Conservation (phyloP, 1,140 invertebrate genomes). For the Hestina assimilis region DNA sequence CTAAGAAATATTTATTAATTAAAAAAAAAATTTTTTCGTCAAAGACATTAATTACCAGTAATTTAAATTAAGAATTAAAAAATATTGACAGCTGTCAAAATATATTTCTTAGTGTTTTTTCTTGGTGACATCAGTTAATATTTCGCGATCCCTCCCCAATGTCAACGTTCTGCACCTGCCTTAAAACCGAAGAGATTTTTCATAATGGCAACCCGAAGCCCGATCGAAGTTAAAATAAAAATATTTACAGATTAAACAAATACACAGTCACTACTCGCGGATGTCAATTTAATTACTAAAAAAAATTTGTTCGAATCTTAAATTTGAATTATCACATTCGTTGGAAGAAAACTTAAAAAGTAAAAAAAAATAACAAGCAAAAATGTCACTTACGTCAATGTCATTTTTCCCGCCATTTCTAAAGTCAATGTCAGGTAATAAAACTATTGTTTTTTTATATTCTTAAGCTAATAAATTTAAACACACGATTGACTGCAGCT, state of each 20-base stretch:
- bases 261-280: slow-evolving; percentile 9
- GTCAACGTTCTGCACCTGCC: slow-evolving; percentile 8
- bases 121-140: too few relatives aligned
- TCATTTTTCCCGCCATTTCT: slow-evolving; percentile 15
- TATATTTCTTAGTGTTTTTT: too few relatives aligned
- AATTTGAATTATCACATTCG: slow-evolving; percentile 35
- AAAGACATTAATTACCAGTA: too few relatives aligned
- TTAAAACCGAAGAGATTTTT: slow-evolving; percentile 29
- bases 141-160: not conserved
- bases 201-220: slow-evolving; percentile 53
- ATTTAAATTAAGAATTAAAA: too few relatives aligned
- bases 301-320: slow-evolving; percentile 34
- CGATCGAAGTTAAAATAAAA: slow-evolving; percentile 38
- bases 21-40: too few relatives aligned
- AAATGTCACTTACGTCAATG: slow-evolving; percentile 30
- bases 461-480: too few relatives aligned
- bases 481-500: too few relatives aligned
- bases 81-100: too few relatives aligned
- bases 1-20: too few relatives aligned
- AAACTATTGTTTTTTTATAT: too few relatives aligned
- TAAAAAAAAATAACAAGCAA: slow-evolving; percentile 33
- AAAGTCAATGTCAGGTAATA: slow-evolving; percentile 3
- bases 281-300: slow-evolving; percentile 15
- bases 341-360: slow-evolving; percentile 29
- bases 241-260: slow-evolving; percentile 25